Percentiles rank a stretch among this genome's conserved stretches.
phyloP scores from a whole-genome alignment of 2,113 vertebrate genomes.

The Zosterops lateralis region DNA sequence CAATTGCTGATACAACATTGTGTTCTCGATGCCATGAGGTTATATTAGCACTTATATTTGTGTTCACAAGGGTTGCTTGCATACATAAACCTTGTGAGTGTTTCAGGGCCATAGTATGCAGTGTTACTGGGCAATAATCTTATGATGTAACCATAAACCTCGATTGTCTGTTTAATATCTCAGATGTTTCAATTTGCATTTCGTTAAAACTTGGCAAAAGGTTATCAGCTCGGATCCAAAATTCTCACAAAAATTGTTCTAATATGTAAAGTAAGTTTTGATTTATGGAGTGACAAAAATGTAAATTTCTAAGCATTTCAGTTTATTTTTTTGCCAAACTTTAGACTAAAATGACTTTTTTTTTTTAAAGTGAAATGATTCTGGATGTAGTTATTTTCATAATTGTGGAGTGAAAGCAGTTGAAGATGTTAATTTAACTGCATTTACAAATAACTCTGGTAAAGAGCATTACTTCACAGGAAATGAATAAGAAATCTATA shows the following conservation, averaged over 20 bases:
- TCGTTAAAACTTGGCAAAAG: slow-evolving; percentile 82
- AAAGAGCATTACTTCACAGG: neutral
- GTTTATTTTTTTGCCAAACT: slow-evolving; percentile 79
- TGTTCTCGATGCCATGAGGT: slow-evolving; percentile 35
- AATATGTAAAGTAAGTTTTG: slow-evolving; percentile 85
- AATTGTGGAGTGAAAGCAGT: slow-evolving; percentile 21
- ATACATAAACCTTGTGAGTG: neutral
- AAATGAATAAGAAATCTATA: neutral
- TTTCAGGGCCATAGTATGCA: slow-evolving; percentile 50
- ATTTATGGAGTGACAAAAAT: slow-evolving; percentile 87
- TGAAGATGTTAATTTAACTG: slow-evolving; percentile 44
- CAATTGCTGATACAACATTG: slow-evolving; percentile 54
- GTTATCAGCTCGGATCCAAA: slow-evolving; percentile 80
- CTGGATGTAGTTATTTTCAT: slow-evolving; percentile 57
- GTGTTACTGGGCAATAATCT: slow-evolving; percentile 69
- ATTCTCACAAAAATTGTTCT: slow-evolving; percentile 76
- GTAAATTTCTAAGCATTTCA: slow-evolving; percentile 80
- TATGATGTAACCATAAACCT: slow-evolving; percentile 76
- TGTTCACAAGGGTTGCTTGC: slow-evolving; percentile 31
- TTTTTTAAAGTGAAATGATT: slow-evolving; percentile 49
- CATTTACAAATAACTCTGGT: slow-evolving; percentile 44
- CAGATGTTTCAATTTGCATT: slow-evolving; percentile 86
- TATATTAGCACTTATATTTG: slow-evolving; percentile 41
- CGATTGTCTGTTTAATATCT: slow-evolving; percentile 78
- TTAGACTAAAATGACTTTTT: slow-evolving; percentile 71